Evolutionary conservation across 2,797 vertebrate species (phyloP).

Genomic region (Pseudopleuronectes americanus): DNA sequence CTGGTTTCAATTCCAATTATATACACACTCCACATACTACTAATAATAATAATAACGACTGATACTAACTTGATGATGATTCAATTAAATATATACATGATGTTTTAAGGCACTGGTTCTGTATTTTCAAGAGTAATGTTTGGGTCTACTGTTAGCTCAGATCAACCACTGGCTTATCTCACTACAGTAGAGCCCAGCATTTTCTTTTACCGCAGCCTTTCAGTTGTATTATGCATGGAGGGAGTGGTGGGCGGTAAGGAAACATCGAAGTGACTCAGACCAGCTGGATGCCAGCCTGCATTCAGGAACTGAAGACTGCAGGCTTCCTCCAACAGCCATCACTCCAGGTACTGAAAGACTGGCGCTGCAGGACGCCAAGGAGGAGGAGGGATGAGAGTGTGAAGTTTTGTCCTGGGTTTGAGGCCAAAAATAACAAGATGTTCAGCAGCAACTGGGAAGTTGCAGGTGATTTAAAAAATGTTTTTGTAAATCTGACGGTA

Average conservation of each 20-base stretch:
- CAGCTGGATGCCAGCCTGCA: conserved; percentile 48
- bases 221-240: conserved; percentile 23
- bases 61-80: too few species aligned
- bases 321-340: conserved; percentile 45
- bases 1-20: too few species aligned
- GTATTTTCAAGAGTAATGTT: conserved; percentile 12
- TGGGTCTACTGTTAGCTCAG: conserved; percentile 1
- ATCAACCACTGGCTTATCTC: conserved; percentile 15
- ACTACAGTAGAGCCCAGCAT: conserved; percentile 1
- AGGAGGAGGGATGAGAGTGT: conserved; percentile 31
- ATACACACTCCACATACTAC: too few species aligned
- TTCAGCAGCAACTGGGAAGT: conserved; percentile 18
- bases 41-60: too few species aligned
- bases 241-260: conserved; percentile 35
- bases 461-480: background rate
- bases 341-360: conserved; percentile 47
- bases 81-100: too few species aligned
- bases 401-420: conserved; percentile 34
- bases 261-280: conserved; percentile 47
- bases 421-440: conserved; percentile 43
- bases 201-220: conserved; percentile 31
- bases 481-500: conserved; percentile 11
- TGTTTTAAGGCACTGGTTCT: background rate
- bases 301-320: conserved; percentile 40
- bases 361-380: conserved; percentile 35